Evolutionary conservation across 2,113 vertebrate species (phyloP).

Genomic region (Ochotona princeps): DNA sequence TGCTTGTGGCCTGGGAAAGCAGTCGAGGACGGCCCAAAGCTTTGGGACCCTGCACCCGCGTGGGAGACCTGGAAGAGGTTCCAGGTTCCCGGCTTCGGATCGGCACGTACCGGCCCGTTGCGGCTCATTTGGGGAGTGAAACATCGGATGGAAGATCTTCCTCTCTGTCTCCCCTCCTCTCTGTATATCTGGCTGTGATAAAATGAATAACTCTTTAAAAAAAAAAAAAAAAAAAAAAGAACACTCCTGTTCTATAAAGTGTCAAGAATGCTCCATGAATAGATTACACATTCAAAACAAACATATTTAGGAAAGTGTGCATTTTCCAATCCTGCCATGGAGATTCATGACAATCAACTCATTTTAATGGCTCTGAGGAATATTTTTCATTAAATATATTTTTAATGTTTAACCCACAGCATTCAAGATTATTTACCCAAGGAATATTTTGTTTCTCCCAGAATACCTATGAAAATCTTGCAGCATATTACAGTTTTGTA

Average conservation of each 20-base stretch:
- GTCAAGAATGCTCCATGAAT: background rate
- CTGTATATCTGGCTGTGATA: too few species aligned
- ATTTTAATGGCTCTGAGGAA: background rate
- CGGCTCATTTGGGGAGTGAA: too few species aligned
- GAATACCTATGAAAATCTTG: background rate
- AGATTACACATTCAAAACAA: background rate
- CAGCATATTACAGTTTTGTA: background rate
- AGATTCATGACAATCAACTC: background rate
- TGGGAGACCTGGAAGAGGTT: too few species aligned
- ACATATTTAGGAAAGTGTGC: background rate
- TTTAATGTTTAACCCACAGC: background rate
- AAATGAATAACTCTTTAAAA: too few species aligned
- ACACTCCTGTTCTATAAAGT: background rate
- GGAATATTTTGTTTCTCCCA: conserved; percentile 13
- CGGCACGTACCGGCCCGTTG: too few species aligned
- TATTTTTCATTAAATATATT: background rate
- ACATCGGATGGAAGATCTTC: too few species aligned
- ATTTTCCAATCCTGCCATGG: background rate
- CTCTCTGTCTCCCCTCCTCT: too few species aligned
- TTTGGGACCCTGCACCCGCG: too few species aligned
- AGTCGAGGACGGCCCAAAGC: too few species aligned
- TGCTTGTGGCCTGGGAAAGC: too few species aligned
- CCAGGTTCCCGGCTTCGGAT: too few species aligned
- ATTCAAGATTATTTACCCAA: background rate
- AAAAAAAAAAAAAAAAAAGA: too few species aligned